A percentile compares a stretch with the other conserved stretches of the same genome.
phyloP scores from a whole-genome alignment of 2,888 invertebrate genomes.

The Agrotis segetum region DNA sequence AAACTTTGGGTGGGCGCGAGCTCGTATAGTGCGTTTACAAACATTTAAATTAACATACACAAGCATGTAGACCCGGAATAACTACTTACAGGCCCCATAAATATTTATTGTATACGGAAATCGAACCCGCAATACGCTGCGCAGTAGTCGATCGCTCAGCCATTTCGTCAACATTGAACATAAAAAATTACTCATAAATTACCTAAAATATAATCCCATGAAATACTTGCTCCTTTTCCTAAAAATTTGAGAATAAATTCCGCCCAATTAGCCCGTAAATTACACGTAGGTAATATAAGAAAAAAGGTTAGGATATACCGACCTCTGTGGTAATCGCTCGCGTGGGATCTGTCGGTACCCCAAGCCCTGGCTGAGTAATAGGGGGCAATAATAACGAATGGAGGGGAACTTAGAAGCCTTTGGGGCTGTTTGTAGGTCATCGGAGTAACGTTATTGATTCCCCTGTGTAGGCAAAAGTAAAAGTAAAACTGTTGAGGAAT shows the following conservation, averaged over 20 bases:
- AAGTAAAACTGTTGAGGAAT: constrained; percentile 52
- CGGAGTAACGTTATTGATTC: constrained; percentile 65
- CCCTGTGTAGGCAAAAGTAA: constrained; percentile 61
- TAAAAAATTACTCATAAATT: neutral
- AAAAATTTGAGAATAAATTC: constrained; percentile 22
- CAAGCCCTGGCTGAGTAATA: constrained; percentile 70
- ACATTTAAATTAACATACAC: too few species aligned
- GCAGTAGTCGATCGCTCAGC: too few species aligned
- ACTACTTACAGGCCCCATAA: too few species aligned
- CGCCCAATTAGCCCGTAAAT: constrained; percentile 51
- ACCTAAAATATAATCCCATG: neutral
- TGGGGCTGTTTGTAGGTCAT: constrained; percentile 69
- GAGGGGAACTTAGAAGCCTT: constrained; percentile 62
- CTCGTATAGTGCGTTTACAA: too few species aligned
- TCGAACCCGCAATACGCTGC: too few species aligned
- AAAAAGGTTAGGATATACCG: constrained; percentile 67
- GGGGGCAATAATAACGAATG: constrained; percentile 74
- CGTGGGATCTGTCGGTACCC: constrained; percentile 67
- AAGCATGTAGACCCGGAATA: too few species aligned
- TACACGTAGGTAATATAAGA: constrained; percentile 54
- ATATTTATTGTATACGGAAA: too few species aligned
- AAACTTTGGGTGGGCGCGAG: too few species aligned
- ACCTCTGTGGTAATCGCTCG: constrained; percentile 72
- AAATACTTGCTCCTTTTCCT: neutral
- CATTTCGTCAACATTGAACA: too few species aligned